Conservation (phyloP, 2,113 vertebrate species). For the Neodon shergylaensis region DNA sequence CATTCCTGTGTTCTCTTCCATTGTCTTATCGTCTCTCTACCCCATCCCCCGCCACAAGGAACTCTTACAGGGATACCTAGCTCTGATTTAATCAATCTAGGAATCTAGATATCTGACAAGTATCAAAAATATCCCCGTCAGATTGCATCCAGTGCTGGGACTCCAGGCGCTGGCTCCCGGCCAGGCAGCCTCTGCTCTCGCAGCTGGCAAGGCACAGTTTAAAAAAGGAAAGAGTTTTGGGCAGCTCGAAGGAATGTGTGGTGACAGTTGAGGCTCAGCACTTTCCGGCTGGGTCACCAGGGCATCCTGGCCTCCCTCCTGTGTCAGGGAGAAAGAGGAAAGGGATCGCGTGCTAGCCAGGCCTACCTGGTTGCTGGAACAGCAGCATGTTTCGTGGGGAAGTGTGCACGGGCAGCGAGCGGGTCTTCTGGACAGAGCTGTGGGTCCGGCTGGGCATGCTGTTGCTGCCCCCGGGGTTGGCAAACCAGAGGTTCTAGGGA, state of each 20-base stretch:
- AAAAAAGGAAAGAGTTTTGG: slow-evolving; percentile 63
- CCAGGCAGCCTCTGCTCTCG: slow-evolving; percentile 65
- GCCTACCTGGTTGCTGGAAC: slow-evolving; percentile 95
- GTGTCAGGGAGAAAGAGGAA: rapidly evolving
- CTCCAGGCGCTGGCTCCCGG: slow-evolving; percentile 64
- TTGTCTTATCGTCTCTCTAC: neutral
- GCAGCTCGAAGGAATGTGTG: slow-evolving; percentile 44
- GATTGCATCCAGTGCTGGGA: neutral
- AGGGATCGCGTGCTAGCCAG: rapidly evolving
- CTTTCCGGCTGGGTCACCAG: slow-evolving; percentile 26
- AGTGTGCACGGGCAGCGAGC: slow-evolving; percentile 96
- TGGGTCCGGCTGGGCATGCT: slow-evolving; percentile 98
- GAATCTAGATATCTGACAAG: slow-evolving; percentile 53
- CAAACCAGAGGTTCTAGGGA: slow-evolving; percentile 96
- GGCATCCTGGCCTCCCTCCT: rapidly evolving
- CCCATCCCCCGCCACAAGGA: neutral
- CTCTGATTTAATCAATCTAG: slow-evolving; percentile 58
- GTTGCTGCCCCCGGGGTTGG: slow-evolving; percentile 98
- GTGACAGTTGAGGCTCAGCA: slow-evolving; percentile 54
- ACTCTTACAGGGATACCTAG: neutral
- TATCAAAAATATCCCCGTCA: slow-evolving; percentile 32
- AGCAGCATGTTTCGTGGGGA: slow-evolving; percentile 96
- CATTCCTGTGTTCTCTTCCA: neutral
- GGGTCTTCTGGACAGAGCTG: slow-evolving; percentile 98
- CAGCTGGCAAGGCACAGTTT: slow-evolving; percentile 51